Evolutionary conservation across 2,888 invertebrate genomes (phyloP), one percentile per base, ranked within the genome.

Genomic region (Lobophora halterata): DNA sequence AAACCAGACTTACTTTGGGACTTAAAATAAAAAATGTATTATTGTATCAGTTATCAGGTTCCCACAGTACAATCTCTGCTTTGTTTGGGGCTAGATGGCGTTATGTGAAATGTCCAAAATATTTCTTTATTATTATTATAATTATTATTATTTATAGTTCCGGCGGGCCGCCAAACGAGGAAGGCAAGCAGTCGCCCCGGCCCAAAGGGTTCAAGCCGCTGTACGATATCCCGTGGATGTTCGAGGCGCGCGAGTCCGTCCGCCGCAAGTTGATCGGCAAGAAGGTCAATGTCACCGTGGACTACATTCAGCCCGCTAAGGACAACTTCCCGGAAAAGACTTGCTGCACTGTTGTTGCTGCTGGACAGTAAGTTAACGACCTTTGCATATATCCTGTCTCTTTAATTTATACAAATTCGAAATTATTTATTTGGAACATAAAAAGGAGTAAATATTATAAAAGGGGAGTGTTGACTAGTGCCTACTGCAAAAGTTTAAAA

Each of bases 151-250:
- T 21, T 19, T 38, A 7, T 50, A 80, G 70, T 64, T 89, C 87
- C 51, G 83, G 78, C 42, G 77, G 86, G 16, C 91, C 13, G 1
- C 42, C 32, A 2, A 25, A 90, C 42, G 94, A 93, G 30, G 92
- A 92, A 55, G 91, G 89, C 7, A 93, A 93, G 61, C 82, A 88
- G n/a, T 81, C 90, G 0, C 90, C 91, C 6, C 89, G 92, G 46
- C 89, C 92, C 2, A 94, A 93, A 76, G 92, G 92, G 46, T 95
- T 85, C 52, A 93, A 97, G 61, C 97, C 98, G 0, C 89, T 99
- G 0, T 99, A 99, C 73, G 99, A 99, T 72, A 95, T 99, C 66
- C 99, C 99, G 1, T 97, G 95, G 92, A 96, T 99, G 97, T 98
- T 95, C 73, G 99, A 99, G 78, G 98, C 98, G 0, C 92, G 99